Base-by-base conservation (phyloP, 2,888 invertebrate genomes). In the Netelia fuscicornis region DNA sequence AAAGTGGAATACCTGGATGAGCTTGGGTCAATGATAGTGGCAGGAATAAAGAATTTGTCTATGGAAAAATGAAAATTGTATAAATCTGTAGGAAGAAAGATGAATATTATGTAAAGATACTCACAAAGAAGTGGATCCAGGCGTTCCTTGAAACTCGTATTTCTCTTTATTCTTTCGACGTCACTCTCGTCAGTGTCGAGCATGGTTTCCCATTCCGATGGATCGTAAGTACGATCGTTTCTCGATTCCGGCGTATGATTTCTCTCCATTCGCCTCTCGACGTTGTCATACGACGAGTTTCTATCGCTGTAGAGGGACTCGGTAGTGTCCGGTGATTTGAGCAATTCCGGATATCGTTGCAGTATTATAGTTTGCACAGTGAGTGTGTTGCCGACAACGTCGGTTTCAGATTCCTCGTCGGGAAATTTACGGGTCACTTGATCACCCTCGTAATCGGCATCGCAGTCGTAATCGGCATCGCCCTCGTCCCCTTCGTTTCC, bases 311-410 rank as follows among this genome's bases (percentile, higher is more conserved):
- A 91, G 13, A 92, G 84, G 67, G 93, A 91, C 82, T 92, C 92
- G 71, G 90, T 90, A 62, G 91, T 90, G 70, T 93, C 92, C 65
- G 92, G 90, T 17, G 96, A 95, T 88, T 96, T 96, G 82, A 97
- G 94, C 87, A 97, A 94, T 89, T 97, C 97, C 8, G 97, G 97
- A 95, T 96, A 94, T 92, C 96, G 95, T 93, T 97, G 96, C 83
- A 97, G 96, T 86, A 97, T 97, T 89, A 97, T 96, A 94, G 97
- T 97, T 91, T 97, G 97, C 56, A 97, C 96, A 37, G 97, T 97
- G 58, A 96, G 94, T 23, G 95, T 94, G 81, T 96, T 96, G 58
- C 94, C 94, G 52, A 95, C 95, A 85, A 96, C 95, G 75, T 91
- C 90, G 81, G 88, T 92, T 85, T 92, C 91, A 81, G 88, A 89